phyloP scores from a whole-genome alignment of 2,113 vertebrate species.

The Mormyrus iriodes region DNA sequence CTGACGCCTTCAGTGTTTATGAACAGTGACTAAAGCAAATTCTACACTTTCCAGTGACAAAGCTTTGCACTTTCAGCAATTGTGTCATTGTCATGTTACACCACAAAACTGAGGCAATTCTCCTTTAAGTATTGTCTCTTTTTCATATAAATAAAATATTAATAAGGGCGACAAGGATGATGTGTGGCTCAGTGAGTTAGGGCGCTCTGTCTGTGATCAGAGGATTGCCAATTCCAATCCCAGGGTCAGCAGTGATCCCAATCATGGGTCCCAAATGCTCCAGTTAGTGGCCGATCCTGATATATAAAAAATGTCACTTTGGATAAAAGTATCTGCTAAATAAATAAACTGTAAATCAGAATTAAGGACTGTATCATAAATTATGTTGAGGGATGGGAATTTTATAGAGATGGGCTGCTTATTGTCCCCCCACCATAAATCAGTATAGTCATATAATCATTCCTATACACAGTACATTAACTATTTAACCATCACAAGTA shows the following conservation, averaged over 20 bases:
- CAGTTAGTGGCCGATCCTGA: background rate
- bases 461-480: background rate
- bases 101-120: background rate
- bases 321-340: background rate
- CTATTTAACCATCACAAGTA: background rate
- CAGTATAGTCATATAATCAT: background rate
- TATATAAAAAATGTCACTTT: background rate
- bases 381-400: background rate
- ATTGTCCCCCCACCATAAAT: background rate
- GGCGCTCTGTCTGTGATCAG: too few relatives aligned
- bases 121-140: background rate
- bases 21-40: background rate
- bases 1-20: background rate
- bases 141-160: background rate
- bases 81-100: background rate
- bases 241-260: background rate
- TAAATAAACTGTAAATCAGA: background rate
- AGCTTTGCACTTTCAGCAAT: background rate
- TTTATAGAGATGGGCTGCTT: background rate
- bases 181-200: too few relatives aligned
- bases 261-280: background rate
- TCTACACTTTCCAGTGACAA: background rate
- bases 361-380: background rate
- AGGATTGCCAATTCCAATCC: too few relatives aligned
- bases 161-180: background rate